A percentile compares a stretch with the other conserved stretches of the same genome.
Conservation (phyloP, 1,140 invertebrate species). For the Lineus longissimus region DNA sequence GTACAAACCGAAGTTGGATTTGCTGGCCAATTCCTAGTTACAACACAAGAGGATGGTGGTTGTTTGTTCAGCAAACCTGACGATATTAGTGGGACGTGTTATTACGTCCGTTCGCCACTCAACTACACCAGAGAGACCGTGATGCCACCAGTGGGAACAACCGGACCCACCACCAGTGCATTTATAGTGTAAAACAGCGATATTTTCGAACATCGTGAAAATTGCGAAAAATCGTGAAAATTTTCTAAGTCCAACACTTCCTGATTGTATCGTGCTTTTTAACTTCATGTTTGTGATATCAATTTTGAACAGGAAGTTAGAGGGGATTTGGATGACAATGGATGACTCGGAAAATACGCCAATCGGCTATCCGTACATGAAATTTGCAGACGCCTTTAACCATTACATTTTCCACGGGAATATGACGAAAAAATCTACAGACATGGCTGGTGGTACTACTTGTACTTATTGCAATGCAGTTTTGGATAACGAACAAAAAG, state of each 20-base stretch:
- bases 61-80: slow-evolving; percentile 8
- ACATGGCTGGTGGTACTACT: slow-evolving; percentile 3
- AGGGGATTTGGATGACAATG: background rate
- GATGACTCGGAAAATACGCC: background rate
- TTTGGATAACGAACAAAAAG: slow-evolving; percentile 5
- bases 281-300: background rate
- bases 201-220: too few species aligned
- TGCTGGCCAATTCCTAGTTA: slow-evolving; percentile 1
- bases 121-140: slow-evolving; percentile 7
- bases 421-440: background rate
- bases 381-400: background rate
- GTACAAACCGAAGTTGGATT: slow-evolving; percentile 3
- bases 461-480: slow-evolving; percentile 3
- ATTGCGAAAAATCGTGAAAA: background rate
- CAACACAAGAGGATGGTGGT: slow-evolving; percentile 6
- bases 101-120: slow-evolving; percentile 5
- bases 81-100: background rate
- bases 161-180: background rate
- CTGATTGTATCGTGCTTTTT: background rate
- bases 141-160: slow-evolving; percentile 7
- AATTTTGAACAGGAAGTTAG: background rate
- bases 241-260: background rate
- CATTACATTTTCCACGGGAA: slow-evolving; percentile 6
- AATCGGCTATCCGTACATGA: slow-evolving; percentile 1
- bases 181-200: slow-evolving; percentile 2